Evolutionary conservation across 2,888 invertebrate genomes (phyloP).

Genomic region (Physocephala rufipes): DNA sequence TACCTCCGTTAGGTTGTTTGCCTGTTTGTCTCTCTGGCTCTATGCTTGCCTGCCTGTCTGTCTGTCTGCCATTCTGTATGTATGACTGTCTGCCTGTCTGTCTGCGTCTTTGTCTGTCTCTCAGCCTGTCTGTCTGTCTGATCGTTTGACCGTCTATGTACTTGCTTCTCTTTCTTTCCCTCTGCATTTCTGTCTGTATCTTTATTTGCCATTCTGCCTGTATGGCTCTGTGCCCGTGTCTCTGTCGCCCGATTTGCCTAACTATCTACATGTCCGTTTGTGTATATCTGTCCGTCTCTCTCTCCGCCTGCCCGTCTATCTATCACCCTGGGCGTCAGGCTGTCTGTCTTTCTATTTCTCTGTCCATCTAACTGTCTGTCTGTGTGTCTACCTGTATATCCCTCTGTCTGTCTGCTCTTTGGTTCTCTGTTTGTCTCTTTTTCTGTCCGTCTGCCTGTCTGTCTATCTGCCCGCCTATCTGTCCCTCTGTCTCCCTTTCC

Average conservation of each 20-base stretch:
- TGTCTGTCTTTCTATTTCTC: neutral
- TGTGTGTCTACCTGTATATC: neutral
- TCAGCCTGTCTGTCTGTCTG: no score
- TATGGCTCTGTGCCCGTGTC: neutral
- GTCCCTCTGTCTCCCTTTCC: neutral
- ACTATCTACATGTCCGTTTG: neutral
- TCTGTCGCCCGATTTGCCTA: neutral
- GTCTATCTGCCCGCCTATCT: neutral
- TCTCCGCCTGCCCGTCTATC: neutral
- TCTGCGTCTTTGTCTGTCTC: no score
- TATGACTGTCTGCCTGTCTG: no score
- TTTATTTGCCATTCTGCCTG: neutral
- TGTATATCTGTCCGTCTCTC: neutral
- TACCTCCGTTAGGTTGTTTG: neutral
- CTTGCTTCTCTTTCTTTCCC: neutral
- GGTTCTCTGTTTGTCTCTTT: neutral
- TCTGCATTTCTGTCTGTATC: neutral
- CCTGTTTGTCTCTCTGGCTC: neutral
- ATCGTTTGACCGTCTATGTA: neutral
- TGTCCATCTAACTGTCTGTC: neutral
- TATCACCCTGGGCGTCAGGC: neutral
- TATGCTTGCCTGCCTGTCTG: no score
- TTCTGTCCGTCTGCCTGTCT: neutral
- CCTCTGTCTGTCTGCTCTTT: neutral
- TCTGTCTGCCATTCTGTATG: no score